phyloP scores from a whole-genome alignment of 2,113 vertebrate genomes.

The Holacanthus passer region DNA sequence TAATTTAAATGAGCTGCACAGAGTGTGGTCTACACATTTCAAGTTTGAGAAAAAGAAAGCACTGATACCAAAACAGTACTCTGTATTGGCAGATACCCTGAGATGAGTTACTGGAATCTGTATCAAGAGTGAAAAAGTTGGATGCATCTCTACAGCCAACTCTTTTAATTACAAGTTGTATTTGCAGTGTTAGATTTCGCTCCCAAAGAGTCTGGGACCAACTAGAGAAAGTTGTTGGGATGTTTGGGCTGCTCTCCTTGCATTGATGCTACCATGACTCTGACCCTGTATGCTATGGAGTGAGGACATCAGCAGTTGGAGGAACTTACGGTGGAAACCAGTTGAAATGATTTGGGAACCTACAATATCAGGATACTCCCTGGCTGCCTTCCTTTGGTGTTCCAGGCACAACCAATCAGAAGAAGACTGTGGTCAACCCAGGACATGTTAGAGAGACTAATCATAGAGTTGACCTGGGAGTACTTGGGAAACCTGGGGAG shows the following conservation, averaged over 20 bases:
- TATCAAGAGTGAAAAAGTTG: slow-evolving; percentile 2
- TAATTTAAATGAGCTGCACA: background rate
- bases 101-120: background rate
- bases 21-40: background rate
- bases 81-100: background rate
- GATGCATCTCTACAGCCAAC: background rate
- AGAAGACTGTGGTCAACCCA: background rate
- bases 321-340: background rate
- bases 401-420: background rate
- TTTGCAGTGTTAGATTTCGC: background rate
- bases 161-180: background rate
- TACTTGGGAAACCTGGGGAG: background rate
- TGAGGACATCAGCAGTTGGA: background rate
- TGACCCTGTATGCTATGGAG: background rate
- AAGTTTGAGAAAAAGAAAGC: background rate
- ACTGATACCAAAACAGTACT: background rate
- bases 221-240: background rate
- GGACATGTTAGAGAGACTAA: too few relatives aligned
- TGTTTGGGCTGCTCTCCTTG: background rate
- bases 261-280: background rate
- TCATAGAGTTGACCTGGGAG: too few relatives aligned
- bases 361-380: background rate
- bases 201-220: background rate
- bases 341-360: background rate
- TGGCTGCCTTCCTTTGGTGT: background rate